phyloP scores from a whole-genome alignment of 1,140 invertebrate genomes.

The Samia ricini region DNA sequence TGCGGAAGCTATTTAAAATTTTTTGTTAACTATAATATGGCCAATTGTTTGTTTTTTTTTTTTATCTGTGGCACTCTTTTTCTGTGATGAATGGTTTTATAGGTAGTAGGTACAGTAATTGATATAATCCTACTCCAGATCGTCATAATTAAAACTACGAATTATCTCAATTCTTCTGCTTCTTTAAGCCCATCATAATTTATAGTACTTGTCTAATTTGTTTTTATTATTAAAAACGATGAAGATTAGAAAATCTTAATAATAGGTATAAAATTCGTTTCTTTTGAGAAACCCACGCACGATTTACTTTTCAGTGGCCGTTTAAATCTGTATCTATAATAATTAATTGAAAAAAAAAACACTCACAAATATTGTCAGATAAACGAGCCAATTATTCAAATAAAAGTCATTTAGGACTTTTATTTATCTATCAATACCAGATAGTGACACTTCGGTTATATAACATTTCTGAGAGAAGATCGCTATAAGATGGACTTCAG shows the following conservation, averaged over 20 bases:
- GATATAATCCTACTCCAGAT: no score
- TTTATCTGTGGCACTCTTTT: background rate
- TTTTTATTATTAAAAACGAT: no score
- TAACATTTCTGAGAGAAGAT: conserved; percentile 47
- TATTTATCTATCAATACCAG: conserved; percentile 41
- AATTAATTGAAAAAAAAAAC: conserved; percentile 34
- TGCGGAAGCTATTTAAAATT: conserved; percentile 38
- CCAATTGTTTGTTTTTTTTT: background rate
- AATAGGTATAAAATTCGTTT: no score
- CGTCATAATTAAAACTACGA: no score
- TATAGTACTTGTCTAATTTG: no score
- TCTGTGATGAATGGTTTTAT: no score
- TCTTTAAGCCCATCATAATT: no score
- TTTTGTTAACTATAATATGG: background rate
- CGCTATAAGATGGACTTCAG: conserved; percentile 53
- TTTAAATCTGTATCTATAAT: conserved; percentile 24
- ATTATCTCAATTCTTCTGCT: no score
- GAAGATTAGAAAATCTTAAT: no score
- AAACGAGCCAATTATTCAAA: conserved; percentile 36
- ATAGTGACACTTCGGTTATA: conserved; percentile 37
- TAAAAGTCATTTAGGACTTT: conserved; percentile 41
- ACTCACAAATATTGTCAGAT: conserved; percentile 39
- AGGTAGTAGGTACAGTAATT: no score
- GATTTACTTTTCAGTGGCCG: conserved; percentile 32
- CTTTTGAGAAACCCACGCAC: background rate